Base-by-base conservation (phyloP, 2,797 vertebrate genomes). In the Masticophis lateralis region DNA sequence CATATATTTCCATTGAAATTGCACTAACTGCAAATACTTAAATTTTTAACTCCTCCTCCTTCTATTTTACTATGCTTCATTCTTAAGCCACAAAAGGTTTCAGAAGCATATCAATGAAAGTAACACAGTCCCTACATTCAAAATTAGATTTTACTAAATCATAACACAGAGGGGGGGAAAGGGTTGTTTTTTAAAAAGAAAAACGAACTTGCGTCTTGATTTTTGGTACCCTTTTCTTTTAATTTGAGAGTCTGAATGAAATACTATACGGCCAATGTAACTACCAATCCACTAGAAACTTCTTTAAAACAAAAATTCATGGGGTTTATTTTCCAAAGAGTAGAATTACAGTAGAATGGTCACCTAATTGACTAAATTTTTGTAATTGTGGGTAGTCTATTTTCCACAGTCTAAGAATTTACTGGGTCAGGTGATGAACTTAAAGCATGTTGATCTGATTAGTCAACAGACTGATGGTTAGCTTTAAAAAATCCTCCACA, bases 391-490 rank as follows among this genome's bases (percentile, higher is more conserved):
- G 55, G 74, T 51, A 1, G 59, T 90, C 43, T 90, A 88, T 28
- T 28, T 60, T 86, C 43, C 27, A 47, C 28, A 32, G 5, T 12
- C 43, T 86, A 51, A 11, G 27, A 53, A 83, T 57, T 91, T 83
- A 25, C 22, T 91, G 22, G 53, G 55, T 53, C 20, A 74, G 51
- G n/a, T 56, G 63, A 37, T 0, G 28, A 16, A 90, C 9, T 8
- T 90, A 14, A 94, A 92, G 57, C 92, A 63, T 92, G 12, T 57
- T 91, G 59, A 86, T 51, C 53, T 92, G 66, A 63, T 61, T 3
- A 87, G 28, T n/a, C 79, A 86, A 61, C 7, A 61, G 57, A 57
- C 5, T 32, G 57, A n/a, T 13, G 43, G 79, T 61, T 53, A 61
- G 4, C 59, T 56, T 56, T 18, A 47, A n/a, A 79, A 20, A 16